Base-by-base conservation (phyloP, 2,888 invertebrate genomes). In the Anorthoa munda region DNA sequence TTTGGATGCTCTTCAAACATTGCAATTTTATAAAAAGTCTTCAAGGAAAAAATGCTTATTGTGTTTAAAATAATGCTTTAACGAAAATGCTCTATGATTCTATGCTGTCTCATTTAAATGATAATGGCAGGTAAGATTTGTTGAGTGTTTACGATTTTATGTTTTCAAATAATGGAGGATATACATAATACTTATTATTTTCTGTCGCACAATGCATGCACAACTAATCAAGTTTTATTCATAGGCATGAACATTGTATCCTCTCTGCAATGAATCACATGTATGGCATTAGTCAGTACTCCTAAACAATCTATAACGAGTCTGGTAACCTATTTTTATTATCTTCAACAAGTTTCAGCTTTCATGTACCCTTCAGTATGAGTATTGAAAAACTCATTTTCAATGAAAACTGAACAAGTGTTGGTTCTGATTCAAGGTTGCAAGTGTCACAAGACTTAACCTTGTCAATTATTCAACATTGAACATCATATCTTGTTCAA, bases 391-490 rank as follows among this genome's bases (percentile, higher is more conserved):
- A 83, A 56, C 56, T 58, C 7, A 65, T 63, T 75, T 83, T 67
- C 66, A 72, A 71, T 85, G 67, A 75, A 75, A 72, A 63, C 45
- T 70, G 26, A 23, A 61, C 45, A 66, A 50, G 46, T 60, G 53
- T 71, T 72, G 31, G 55, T 75, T 68, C 66, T 31, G 53, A 55
- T 64, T 73, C 70, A 63, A 85, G 86, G 79, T 73, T 75, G 51
- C 1, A 39, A 51, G 45, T 82, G 79, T 79, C 70, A 65, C 61
- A 68, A 83, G 56, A 68, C 21, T 46, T 69, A 71, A 83, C 86
- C 84, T 77, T 83, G 84, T 61, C 53, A 55, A 66, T 85, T 58
- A 72, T 81, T 84, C 56, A 71, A 68, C 72, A 69, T 69, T 70
- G 69, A 70, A 46, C 56, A 69, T 65, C 59, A 71, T 74, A 53